A percentile compares a stretch with the other conserved stretches of the same genome.
These are phyloP conservation scores for Ophioninae sp. DNA, from an alignment of 2,888 invertebrate species.

Conservation along the genomic window DNA sequence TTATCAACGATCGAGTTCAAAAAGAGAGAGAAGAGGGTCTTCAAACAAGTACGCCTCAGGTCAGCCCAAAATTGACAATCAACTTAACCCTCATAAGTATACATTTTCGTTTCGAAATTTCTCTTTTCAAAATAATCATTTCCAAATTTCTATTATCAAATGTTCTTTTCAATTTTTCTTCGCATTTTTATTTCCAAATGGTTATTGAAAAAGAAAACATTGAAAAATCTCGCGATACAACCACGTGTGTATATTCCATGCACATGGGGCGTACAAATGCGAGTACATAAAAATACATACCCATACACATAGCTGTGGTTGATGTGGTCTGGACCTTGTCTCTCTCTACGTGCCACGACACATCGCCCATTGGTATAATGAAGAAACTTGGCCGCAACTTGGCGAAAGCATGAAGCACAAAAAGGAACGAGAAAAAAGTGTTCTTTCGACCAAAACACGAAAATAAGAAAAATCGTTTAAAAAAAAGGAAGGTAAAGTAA, in stretches of 20 bases:
- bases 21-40: slow-evolving; percentile 13
- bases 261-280: background rate
- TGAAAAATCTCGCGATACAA: background rate
- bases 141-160: slow-evolving; percentile 52
- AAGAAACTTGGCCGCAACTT: slow-evolving; percentile 68
- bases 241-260: too few species aligned
- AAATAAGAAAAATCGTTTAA: slow-evolving; percentile 27
- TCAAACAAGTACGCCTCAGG: slow-evolving; percentile 29
- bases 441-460: slow-evolving; percentile 30
- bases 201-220: slow-evolving; percentile 56
- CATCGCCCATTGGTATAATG: slow-evolving; percentile 72
- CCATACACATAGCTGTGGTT: background rate
- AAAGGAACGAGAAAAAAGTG: slow-evolving; percentile 54
- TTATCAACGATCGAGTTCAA: slow-evolving; percentile 59
- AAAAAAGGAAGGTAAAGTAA: slow-evolving; percentile 30
- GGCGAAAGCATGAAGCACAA: slow-evolving; percentile 32
- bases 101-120: slow-evolving; percentile 30
- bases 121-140: too few species aligned
- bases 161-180: too few species aligned
- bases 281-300: too few species aligned
- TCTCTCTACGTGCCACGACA: slow-evolving; percentile 65
- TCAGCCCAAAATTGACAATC: slow-evolving; percentile 45
- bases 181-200: too few species aligned
- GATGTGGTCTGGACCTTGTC: slow-evolving; percentile 49
- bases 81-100: slow-evolving; percentile 51